Evolutionary conservation across 2,888 invertebrate species (phyloP).

Genomic region (Itoplectis maculator): DNA sequence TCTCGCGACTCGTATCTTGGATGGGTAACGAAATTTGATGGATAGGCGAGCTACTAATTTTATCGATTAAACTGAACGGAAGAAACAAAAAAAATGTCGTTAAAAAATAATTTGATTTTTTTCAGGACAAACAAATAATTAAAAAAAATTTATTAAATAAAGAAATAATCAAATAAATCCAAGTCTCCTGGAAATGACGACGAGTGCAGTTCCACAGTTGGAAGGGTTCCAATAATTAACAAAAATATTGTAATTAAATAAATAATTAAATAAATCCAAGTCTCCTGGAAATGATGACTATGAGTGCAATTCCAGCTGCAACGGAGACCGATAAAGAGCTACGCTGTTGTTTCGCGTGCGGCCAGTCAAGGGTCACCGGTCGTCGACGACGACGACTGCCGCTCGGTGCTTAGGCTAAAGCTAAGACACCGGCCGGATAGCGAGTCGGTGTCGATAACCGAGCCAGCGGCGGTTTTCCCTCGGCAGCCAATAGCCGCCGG

Average conservation of each 20-base stretch:
- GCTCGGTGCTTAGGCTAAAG: background rate
- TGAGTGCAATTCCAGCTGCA: background rate
- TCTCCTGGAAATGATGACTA: background rate
- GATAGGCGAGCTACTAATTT: no score
- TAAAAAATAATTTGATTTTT: background rate
- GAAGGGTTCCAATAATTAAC: no score
- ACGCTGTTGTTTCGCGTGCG: background rate
- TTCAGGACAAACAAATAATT: background rate
- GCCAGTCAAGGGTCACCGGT: background rate
- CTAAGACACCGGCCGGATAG: background rate
- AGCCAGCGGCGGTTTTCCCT: background rate
- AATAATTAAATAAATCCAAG: background rate
- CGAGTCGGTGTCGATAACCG: background rate
- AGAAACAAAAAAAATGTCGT: no score
- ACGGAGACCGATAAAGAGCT: constrained; percentile 20
- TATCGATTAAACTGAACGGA: no score
- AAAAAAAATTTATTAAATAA: no score
- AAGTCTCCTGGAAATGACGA: background rate
- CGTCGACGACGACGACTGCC: background rate
- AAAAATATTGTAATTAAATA: no score
- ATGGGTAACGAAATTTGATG: constrained; percentile 12
- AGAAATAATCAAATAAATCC: background rate
- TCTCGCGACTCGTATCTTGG: background rate
- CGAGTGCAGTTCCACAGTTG: background rate
- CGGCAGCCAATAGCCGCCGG: background rate